Evolutionary conservation across 2,888 invertebrate species (phyloP), one percentile per base, ranked within the genome.

Genomic region (Eupithecia tripunctaria): DNA sequence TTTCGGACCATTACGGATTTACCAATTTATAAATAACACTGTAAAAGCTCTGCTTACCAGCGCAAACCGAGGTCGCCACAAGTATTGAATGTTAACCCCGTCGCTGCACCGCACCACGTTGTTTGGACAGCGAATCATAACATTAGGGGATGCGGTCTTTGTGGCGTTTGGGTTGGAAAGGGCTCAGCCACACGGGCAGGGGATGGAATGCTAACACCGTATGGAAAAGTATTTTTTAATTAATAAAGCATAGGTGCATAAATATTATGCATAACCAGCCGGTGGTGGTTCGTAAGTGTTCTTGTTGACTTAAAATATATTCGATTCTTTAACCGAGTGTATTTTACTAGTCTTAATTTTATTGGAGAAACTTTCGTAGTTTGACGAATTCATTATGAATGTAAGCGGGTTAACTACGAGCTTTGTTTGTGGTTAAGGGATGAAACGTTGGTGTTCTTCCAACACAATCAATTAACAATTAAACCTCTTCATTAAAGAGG

Each of bases 71-170:
- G 60, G 56, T 51, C 51, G 5, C 60, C 18, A 8, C 15, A 60
- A 60, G 60, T 60, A 60, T 29, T 29, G n/a, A n/a, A n/a, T n/a
- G n/a, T n/a, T 18, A 2, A 10, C 27, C 5, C 27, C n/a, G 27
- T 2, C 5, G 15, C 6, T 29, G 60, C 60, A 29, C 8, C 29
- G n/a, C 10, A 8, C 29, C 29, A 15, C 18, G 15, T 60, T 60
- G 60, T 60, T 60, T 60, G 15, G 29, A 60, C 60, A 60, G 60
- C 29, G 60, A 60, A 60, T 60, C 60, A 60, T 60, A 6, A 60
- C 29, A 27, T 60, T 60, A 27, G 15, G 60, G 27, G 60, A 29
- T 29, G 27, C 18, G 27, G 29, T 18, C 29, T 29, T 8, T 60
- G 59, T 7, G 59, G 60, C 18, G 29, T 18, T 1, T 1, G 29